Evolutionary conservation across 2,113 vertebrate genomes (phyloP).

Genomic region (Orycteropus afer): DNA sequence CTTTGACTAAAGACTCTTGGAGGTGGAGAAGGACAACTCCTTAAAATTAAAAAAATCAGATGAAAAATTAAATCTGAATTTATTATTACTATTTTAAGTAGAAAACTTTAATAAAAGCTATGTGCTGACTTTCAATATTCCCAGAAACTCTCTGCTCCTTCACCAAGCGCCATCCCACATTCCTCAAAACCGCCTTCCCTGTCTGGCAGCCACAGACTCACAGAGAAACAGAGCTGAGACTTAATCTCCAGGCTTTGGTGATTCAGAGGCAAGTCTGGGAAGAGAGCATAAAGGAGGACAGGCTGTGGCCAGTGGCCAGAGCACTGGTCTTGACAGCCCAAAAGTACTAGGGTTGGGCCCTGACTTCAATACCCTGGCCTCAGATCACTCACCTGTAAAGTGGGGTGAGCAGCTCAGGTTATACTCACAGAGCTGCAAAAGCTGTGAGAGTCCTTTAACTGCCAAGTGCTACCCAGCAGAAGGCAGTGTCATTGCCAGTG

Average conservation of each 20-base stretch:
- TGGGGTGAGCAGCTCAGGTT: background rate
- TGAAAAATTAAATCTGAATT: background rate
- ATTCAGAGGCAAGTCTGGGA: background rate
- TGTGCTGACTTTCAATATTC: background rate
- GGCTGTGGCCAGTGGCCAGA: background rate
- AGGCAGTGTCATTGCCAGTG: background rate
- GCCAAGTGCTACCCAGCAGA: too few species aligned
- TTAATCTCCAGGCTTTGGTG: background rate
- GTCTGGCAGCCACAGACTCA: background rate
- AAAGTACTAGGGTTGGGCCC: background rate
- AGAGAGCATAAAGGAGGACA: background rate
- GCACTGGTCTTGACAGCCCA: rapidly evolving
- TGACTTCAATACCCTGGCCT: background rate
- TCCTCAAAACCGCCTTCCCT: background rate
- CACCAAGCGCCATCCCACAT: background rate
- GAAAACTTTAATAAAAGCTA: background rate
- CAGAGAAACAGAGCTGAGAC: background rate
- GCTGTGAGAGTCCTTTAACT: background rate
- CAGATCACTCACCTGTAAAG: background rate
- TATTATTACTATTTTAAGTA: background rate
- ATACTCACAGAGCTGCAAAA: background rate
- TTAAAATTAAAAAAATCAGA: background rate
- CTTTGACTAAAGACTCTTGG: background rate
- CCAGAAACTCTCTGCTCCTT: background rate
- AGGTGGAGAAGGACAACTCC: background rate